Percentiles rank a stretch among this genome's conserved stretches.
Evolutionary conservation across 2,888 invertebrate genomes (phyloP).

Genomic region (Hydraecia micacea): DNA sequence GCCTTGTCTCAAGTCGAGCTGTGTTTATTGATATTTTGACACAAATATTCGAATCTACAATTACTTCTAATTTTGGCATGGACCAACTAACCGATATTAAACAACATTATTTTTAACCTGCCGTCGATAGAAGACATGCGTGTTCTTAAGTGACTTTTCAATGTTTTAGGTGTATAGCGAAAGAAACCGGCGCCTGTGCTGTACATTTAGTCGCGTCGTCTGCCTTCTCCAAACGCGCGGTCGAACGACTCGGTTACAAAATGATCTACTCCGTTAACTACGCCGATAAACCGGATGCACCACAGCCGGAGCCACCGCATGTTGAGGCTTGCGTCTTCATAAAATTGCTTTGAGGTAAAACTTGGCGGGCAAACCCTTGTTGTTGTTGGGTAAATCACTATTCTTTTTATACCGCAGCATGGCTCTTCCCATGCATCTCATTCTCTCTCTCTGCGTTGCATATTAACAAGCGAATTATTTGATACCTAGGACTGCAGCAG

Average conservation of each 20-base stretch:
- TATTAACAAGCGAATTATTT: neutral
- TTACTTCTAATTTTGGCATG: neutral
- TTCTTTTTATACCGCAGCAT: neutral
- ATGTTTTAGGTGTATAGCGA: conserved; percentile 1
- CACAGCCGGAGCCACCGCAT: conserved; percentile 91
- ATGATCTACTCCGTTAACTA: conserved; percentile 92
- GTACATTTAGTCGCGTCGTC: conserved; percentile 94
- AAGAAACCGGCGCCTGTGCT: conserved; percentile 77
- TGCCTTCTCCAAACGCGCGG: conserved; percentile 92
- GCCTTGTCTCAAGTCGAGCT: no score
- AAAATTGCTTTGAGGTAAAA: conserved; percentile 83
- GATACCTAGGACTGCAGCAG: neutral
- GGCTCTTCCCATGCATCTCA: neutral
- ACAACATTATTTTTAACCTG: neutral
- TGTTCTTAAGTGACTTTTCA: neutral
- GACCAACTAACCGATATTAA: neutral
- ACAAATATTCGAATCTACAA: neutral
- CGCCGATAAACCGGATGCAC: conserved; percentile 91
- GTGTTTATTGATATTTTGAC: neutral
- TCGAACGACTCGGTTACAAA: conserved; percentile 93
- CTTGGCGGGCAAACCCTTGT: neutral
- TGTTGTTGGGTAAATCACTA: neutral
- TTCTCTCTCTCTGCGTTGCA: no score
- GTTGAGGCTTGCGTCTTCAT: conserved; percentile 90
- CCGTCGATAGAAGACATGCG: neutral